Conservation (phyloP, 2,888 invertebrate species). For the Drosophila cyrtoloma region DNA sequence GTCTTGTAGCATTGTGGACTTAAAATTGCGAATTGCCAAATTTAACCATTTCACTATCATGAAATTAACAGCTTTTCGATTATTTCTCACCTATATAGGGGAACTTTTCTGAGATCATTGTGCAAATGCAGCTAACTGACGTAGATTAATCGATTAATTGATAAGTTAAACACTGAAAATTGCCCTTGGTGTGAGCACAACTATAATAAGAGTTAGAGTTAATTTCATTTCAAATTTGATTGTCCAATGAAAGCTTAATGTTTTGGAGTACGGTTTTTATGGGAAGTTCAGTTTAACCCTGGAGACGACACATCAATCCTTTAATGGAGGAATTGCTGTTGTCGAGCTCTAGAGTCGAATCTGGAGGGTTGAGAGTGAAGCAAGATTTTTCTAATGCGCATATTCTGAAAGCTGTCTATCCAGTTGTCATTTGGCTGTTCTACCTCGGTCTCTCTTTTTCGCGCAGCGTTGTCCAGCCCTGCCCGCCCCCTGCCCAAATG, state of each 20-base stretch:
- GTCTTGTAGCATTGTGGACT: neutral
- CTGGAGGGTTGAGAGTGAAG: slow-evolving; percentile 12
- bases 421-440: slow-evolving; percentile 9
- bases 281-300: neutral
- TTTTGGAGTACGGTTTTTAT: neutral
- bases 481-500: slow-evolving; percentile 16
- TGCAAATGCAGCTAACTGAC: neutral
- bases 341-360: neutral
- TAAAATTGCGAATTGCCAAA: neutral
- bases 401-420: slow-evolving; percentile 52
- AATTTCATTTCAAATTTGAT: neutral
- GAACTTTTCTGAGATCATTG: neutral
- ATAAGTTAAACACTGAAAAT: neutral
- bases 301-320: neutral
- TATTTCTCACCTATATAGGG: neutral
- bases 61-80: neutral
- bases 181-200: neutral
- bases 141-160: neutral
- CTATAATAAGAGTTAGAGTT: neutral
- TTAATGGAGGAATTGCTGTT: neutral
- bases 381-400: slow-evolving; percentile 67
- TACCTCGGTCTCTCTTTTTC: neutral
- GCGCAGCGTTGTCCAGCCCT: neutral
- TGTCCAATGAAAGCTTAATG: neutral
- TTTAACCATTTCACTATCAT: too few relatives aligned